These are phyloP conservation scores for Sorex fumeus DNA, from an alignment of 2,113 vertebrate species.

Conservation along the genomic window DNA sequence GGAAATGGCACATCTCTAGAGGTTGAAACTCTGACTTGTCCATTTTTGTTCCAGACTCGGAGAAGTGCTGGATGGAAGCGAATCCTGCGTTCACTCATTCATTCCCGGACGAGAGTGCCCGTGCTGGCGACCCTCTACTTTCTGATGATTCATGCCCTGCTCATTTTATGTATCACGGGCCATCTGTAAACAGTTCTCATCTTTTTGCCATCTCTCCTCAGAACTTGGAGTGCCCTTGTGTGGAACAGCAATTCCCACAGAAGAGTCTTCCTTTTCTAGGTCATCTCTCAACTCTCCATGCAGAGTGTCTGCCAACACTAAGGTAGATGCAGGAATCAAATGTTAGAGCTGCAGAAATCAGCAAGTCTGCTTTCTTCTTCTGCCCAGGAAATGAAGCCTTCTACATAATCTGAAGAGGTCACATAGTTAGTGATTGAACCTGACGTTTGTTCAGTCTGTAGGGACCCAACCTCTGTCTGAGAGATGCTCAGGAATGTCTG, in stretches of 20 bases:
- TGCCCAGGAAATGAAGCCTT: background rate
- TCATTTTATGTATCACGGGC: constrained; percentile 95
- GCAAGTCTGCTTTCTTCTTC: background rate
- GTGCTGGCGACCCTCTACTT: constrained; percentile 92
- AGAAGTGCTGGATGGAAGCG: constrained; percentile 88
- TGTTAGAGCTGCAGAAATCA: constrained; percentile 34
- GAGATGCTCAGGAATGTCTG: constrained; percentile 16
- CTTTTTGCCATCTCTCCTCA: background rate
- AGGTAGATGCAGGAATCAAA: background rate
- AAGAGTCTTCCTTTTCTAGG: constrained; percentile 45
- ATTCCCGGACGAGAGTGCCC: constrained; percentile 92
- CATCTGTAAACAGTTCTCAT: constrained; percentile 88
- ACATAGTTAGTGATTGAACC: background rate
- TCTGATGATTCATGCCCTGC: constrained; percentile 92
- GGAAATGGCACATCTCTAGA: background rate
- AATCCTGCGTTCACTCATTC: constrained; percentile 89
- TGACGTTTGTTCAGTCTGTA: constrained; percentile 16
- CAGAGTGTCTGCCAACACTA: constrained; percentile 73
- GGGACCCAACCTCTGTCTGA: background rate
- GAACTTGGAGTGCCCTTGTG: constrained; percentile 37
- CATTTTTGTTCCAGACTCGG: constrained; percentile 88
- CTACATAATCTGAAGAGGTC: constrained; percentile 1
- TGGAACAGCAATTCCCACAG: background rate
- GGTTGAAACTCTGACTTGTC: background rate
- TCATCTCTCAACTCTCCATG: constrained; percentile 33